Base-by-base conservation (phyloP, 2,113 vertebrate genomes). In the Bubalus kerabau region DNA sequence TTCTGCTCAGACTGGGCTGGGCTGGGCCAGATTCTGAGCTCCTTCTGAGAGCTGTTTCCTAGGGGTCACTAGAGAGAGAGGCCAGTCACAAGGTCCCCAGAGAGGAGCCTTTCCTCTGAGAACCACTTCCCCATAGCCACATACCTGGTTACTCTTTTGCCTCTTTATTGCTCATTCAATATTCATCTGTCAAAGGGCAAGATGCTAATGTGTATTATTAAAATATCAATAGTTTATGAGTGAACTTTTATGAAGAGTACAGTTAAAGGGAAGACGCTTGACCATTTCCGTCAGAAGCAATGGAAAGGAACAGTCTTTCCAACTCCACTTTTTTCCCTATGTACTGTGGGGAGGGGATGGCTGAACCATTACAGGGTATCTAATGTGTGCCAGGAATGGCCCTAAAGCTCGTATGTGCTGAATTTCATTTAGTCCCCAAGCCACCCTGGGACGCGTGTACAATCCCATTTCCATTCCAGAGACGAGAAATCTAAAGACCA, bases 141-240 rank as follows among this genome's bases (percentile, higher is more conserved):
- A 2, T 13, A 97, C 97, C 93, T 94, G 81, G 81, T 81, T 95
- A 90, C 76, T 90, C 84, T 82, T 96, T 87, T 80, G 71, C 57
- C 87, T 92, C 86, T 98, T 95, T 96, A 98, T 94, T 96, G 93
- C 82, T 91, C 78, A 89, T 85, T 98, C 93, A 89, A 96, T 96
- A 97, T 97, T 94, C 96, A 97, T 98, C 57, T 54, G 89, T 46
- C 62, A 82, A 91, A 96, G 94, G 93, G 92, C 97, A 97, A 95
- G 94, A 97, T 92, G 97, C 94, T 97, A 98, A 98, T 98, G 97
- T 95, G 87, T 97, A 97, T 97, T 98, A 98, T 98, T 98, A 98
- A 98, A 98, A 97, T 96, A 98, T 97, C 96, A 98, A 98, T 98
- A 98, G 97, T 97, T 98, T 97, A 98, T 98, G 98, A 98, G 96